phyloP scores from a whole-genome alignment of 2,888 invertebrate species.

The Tethea ocularis region DNA sequence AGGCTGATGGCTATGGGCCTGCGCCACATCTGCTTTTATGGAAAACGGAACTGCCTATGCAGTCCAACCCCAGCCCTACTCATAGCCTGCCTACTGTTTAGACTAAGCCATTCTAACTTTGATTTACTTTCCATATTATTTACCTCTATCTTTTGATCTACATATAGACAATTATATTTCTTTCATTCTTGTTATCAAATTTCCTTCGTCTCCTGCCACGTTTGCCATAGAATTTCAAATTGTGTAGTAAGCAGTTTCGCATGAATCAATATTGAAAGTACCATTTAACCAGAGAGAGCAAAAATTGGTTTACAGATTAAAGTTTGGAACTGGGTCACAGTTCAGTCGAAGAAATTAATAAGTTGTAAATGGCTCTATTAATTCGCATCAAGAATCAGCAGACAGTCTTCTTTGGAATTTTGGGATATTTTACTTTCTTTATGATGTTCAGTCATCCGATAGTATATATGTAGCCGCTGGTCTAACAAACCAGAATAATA shows the following conservation, averaged over 20 bases:
- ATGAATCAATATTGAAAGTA: not conserved
- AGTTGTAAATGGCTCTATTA: not conserved
- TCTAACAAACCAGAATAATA: no score
- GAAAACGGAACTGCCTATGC: no score
- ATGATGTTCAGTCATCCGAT: no score
- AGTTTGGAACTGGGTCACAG: not conserved
- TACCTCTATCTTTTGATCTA: not conserved
- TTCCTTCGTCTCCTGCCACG: not conserved
- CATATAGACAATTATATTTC: not conserved
- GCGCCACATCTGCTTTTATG: no score
- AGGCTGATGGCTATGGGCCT: no score
- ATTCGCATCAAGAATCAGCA: not conserved
- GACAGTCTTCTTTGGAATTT: not conserved
- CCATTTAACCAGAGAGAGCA: not conserved
- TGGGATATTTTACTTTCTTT: no score
- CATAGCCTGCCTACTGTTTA: no score
- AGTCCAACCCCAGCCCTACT: no score
- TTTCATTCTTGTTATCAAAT: not conserved
- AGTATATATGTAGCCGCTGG: no score
- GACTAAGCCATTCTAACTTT: no score
- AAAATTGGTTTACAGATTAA: conserved; percentile 1
- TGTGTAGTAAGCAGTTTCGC: not conserved
- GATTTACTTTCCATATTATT: no score
- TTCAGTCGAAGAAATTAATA: not conserved
- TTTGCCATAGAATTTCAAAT: not conserved